Conservation (phyloP, 2,888 invertebrate species). For the Drosophila barbarae region DNA sequence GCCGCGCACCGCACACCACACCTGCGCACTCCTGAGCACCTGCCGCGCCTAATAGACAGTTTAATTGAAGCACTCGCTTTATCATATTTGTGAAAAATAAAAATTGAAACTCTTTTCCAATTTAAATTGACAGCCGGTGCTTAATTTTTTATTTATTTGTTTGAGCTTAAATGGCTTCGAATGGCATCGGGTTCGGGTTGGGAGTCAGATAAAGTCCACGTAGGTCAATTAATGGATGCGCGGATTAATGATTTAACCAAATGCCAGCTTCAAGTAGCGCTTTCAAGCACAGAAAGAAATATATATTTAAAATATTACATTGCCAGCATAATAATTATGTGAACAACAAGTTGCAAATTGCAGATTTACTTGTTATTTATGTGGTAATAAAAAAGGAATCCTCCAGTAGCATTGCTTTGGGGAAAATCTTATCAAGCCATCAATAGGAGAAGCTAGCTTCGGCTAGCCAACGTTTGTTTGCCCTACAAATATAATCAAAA, state of each 20-base stretch:
- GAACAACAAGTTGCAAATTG: too few species aligned
- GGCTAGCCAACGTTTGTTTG: too few species aligned
- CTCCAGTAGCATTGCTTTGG: too few species aligned
- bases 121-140: conserved; percentile 46
- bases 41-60: conserved; percentile 36
- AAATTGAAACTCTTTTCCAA: conserved; percentile 39
- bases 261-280: neutral
- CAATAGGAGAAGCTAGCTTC: too few species aligned
- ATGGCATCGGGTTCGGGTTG: neutral
- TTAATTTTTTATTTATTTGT: conserved; percentile 26
- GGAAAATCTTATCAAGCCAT: too few species aligned
- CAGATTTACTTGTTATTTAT: too few species aligned
- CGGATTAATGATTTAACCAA: conserved; percentile 54
- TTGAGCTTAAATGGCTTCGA: neutral
- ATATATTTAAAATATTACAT: conserved; percentile 5
- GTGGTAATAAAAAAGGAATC: too few species aligned
- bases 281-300: conserved; percentile 4
- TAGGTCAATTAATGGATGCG: conserved; percentile 60
- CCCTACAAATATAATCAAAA: too few species aligned
- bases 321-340: conserved; percentile 4
- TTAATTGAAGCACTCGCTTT: conserved; percentile 52
- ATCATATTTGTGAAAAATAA: conserved; percentile 50
- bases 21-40: neutral
- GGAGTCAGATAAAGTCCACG: conserved; percentile 35
- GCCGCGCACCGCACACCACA: conserved; percentile 3